Evolutionary conservation across 2,113 vertebrate species (phyloP), one percentile per base, ranked within the genome.

Genomic region (Crocuta crocuta): DNA sequence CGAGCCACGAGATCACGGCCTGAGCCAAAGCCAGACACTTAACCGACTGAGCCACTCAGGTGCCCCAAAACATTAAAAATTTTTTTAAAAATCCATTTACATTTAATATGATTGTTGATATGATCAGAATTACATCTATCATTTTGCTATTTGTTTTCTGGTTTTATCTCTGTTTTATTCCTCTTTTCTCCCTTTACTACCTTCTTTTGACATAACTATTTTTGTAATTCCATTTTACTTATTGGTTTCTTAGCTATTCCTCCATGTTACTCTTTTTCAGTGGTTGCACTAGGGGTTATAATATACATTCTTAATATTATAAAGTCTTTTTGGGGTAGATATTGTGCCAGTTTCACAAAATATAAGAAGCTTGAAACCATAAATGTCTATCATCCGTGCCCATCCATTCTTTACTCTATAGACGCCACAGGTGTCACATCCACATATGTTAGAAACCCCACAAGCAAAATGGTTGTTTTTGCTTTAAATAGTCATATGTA

Each of bases 191-290:
- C 89, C 70, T 68, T 70, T 85, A 63, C 9, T 7, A 45, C 16
- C n/a, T 95, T 76, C 92, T 85, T 89, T 48, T 63, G 58, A 7
- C 71, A 76, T 61, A 91, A 73, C 6, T 86, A 39, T 21, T 80
- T 92, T 63, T 50, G 87, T 35, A 70, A 94, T 88, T 82, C 68
- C 66, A 53, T 85, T 74, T 82, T 50, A 50, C 68, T 50, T 91
- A 45, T 5, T 94, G 58, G 58, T 58, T 61, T 84, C 82, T 91
- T 73, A 78, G 24, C 31, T 78, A 28, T 55, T 35, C 48, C 73
- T 79, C 91, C 7, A 58, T 12, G 66, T 65, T 82, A 65, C 76
- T 68, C 91, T 85, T 91, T 85, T 95, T 86, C 53, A 63, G 35
- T 55, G 58, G 39, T 23, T 85, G 39, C 39, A 43, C 78, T 45